Evolutionary conservation across 2,113 vertebrate genomes (phyloP), one percentile per base, ranked within the genome.

Genomic region (Tautogolabrus adspersus): DNA sequence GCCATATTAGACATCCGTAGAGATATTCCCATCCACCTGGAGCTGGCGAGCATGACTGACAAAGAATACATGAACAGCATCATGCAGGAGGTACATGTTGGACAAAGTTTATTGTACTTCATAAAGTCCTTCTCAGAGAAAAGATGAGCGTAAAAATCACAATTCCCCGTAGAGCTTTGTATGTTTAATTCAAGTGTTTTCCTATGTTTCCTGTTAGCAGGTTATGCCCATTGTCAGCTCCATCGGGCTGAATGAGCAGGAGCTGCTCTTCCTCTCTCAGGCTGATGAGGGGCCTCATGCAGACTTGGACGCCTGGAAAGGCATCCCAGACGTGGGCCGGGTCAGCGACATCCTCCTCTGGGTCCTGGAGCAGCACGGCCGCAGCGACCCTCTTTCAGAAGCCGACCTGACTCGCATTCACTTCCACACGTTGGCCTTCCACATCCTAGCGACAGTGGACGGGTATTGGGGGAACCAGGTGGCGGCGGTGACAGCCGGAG

Each of bases 31-130:
- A 89, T 99, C 70, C 98, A 99, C 84, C 92, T 99, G 77, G 98
- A 99, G 91, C 75, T 99, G 94, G 98, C 98, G 34, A 99, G 98
- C 78, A 98, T 99, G 98, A 99, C 97, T 0, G 96, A 98, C 82
- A 94, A 83, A 74, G 96, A 97, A 47, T 96, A 97, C 85, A 98
- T 99, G 98, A 96, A 93, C 90, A 95, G 91, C 88, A 96, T 99
- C 51, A 90, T 98, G 83, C 94, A 96, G 88, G 96, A 99, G 98
- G 98, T 99, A 97, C 94, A 89, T 87, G 91, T 67, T 21, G 52
- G 42, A 22, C 2, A 46, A 26, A 8, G 69, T 51, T 34, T 13
- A 57, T 37, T 19, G 0, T 56, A 38, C 18, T 38, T 22, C 30
- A 23, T 47, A 30, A 47, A 57, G 42, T 77, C 8, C 16, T 30